These are phyloP conservation scores for Zonitis immaculata DNA, from an alignment of 2,888 invertebrate species.

Conservation along the genomic window DNA sequence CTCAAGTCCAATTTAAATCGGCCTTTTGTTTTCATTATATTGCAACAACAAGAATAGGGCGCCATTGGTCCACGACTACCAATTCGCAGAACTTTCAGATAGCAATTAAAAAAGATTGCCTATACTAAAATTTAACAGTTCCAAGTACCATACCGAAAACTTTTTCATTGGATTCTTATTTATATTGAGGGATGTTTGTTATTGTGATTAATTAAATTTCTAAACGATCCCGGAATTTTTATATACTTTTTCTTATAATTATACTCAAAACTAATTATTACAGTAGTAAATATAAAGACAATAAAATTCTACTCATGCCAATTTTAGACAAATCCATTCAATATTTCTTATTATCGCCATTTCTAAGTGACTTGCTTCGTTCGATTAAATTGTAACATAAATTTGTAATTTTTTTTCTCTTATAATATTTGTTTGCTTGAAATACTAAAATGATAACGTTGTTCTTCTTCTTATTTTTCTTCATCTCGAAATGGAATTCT, in stretches of 20 bases:
- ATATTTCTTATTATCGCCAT: no score
- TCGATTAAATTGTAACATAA: no score
- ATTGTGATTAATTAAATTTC: conserved; percentile 53
- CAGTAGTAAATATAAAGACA: no score
- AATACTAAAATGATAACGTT: neutral
- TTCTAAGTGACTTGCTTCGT: conserved; percentile 28
- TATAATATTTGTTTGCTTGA: neutral
- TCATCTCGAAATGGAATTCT: conserved; percentile 36
- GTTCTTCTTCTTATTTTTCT: no score
- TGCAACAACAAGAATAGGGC: conserved; percentile 24
- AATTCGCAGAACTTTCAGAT: conserved; percentile 41
- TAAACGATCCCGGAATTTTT: conserved; percentile 45
- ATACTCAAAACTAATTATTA: no score
- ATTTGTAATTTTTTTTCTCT: neutral
- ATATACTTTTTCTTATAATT: conserved; percentile 46
- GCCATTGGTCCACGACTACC: conserved; percentile 8
- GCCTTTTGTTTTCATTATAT: conserved; percentile 45
- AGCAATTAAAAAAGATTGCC: conserved; percentile 41
- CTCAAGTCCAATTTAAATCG: conserved; percentile 41
- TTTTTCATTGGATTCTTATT: conserved; percentile 48
- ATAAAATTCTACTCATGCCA: no score
- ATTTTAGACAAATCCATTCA: no score
- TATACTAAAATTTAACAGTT: conserved; percentile 48
- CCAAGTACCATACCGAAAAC: conserved; percentile 46
- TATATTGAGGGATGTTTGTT: conserved; percentile 48